These are phyloP conservation scores for Formica selysi DNA, from an alignment of 1,140 invertebrate genomes.

Conservation along the genomic window DNA sequence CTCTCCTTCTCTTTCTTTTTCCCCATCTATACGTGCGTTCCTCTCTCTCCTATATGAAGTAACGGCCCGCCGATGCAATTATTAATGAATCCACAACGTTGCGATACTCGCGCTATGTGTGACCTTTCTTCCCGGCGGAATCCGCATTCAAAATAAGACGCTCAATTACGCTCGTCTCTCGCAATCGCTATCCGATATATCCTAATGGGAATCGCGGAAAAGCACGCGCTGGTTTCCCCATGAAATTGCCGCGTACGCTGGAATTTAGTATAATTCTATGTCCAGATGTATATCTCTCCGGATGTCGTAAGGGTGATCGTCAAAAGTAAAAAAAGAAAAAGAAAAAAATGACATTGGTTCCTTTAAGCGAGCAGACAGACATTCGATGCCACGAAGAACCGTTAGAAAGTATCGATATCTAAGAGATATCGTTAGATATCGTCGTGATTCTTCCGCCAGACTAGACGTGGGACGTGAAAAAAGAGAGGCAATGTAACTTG, in stretches of 20 bases:
- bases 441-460: constrained; percentile 6
- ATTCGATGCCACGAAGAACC: not conserved
- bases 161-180: constrained; percentile 25
- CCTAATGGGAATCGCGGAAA: constrained; percentile 20
- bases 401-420: constrained; percentile 50
- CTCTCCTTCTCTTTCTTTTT: not conserved
- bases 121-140: constrained; percentile 50
- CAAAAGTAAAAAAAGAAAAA: not conserved
- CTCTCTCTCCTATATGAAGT: constrained; percentile 26
- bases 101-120: constrained; percentile 36
- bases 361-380: not conserved
- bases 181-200: not conserved
- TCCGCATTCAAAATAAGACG: constrained; percentile 13
- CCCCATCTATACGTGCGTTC: not conserved
- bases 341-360: not conserved
- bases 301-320: not conserved
- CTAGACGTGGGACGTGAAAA: not conserved
- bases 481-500: constrained; percentile 24
- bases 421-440: constrained; percentile 26
- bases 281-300: not conserved
- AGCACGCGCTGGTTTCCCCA: not conserved
- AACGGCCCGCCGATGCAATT: constrained; percentile 47
- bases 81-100: constrained; percentile 61
- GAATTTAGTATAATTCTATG: not conserved
- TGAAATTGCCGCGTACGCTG: not conserved